Evolutionary conservation across 2,797 vertebrate species (phyloP).

Genomic region (Silurus aristotelis): DNA sequence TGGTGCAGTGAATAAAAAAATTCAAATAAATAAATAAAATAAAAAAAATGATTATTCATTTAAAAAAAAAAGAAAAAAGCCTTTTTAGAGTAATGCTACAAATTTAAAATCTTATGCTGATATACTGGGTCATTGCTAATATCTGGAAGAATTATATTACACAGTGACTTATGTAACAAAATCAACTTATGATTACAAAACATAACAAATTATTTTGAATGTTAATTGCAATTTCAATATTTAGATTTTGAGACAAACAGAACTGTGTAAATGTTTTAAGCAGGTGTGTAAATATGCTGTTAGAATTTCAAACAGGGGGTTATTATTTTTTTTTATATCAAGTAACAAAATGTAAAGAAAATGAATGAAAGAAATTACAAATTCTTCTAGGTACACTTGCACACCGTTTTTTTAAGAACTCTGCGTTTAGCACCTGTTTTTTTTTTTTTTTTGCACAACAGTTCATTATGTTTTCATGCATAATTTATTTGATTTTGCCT

Average conservation of each 20-base stretch:
- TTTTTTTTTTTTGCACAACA: too few species aligned
- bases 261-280: too few species aligned
- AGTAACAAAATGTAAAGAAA: too few species aligned
- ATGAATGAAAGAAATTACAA: too few species aligned
- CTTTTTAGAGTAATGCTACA: not conserved
- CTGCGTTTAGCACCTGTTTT: too few species aligned
- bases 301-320: too few species aligned
- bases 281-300: too few species aligned
- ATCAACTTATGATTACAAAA: conserved; percentile 2
- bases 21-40: not conserved
- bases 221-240: not conserved
- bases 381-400: too few species aligned
- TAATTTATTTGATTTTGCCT: too few species aligned
- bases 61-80: not conserved
- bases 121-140: not conserved
- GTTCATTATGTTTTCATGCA: too few species aligned
- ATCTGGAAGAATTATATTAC: not conserved
- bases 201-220: not conserved
- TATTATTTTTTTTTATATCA: too few species aligned
- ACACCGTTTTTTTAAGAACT: too few species aligned
- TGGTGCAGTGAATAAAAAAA: conserved; percentile 3
- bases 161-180: not conserved
- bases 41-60: not conserved
- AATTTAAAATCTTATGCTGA: conserved; percentile 8
- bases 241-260: not conserved